A percentile compares a stretch with the other conserved stretches of the same genome.
Conservation (phyloP, 2,888 invertebrate species). For the Deilephila porcellus region DNA sequence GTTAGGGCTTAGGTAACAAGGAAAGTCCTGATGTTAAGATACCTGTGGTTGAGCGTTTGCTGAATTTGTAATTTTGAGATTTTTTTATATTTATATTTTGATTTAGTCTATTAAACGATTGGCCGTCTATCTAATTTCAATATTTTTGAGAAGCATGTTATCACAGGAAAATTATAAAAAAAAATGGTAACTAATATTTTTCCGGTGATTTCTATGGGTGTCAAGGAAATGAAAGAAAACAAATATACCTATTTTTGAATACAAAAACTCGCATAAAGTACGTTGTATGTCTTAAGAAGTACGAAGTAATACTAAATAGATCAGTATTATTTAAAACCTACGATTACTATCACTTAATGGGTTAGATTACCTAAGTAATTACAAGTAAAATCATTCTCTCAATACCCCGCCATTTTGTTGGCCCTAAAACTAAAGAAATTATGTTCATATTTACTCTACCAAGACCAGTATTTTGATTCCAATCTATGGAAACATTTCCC, state of each 20-base stretch:
- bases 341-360: not conserved
- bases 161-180: not conserved
- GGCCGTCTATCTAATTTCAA: too few relatives aligned
- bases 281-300: too few relatives aligned
- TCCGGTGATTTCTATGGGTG: too few relatives aligned
- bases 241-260: too few relatives aligned
- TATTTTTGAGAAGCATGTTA: not conserved
- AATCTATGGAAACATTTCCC: constrained; percentile 18
- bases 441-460: not conserved
- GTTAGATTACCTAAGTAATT: not conserved
- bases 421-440: not conserved
- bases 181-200: too few relatives aligned
- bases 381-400: not conserved
- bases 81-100: too few relatives aligned
- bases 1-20: constrained; percentile 3
- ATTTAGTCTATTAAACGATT: too few relatives aligned
- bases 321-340: too few relatives aligned
- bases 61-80: not conserved
- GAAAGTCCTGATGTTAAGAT: not conserved
- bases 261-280: too few relatives aligned
- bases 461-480: constrained; percentile 17
- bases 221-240: too few relatives aligned
- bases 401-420: not conserved
- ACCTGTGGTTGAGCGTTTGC: not conserved
- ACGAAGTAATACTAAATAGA: too few relatives aligned